Base-by-base conservation (phyloP, 2,113 vertebrate species). In the Papio anubis region DNA sequence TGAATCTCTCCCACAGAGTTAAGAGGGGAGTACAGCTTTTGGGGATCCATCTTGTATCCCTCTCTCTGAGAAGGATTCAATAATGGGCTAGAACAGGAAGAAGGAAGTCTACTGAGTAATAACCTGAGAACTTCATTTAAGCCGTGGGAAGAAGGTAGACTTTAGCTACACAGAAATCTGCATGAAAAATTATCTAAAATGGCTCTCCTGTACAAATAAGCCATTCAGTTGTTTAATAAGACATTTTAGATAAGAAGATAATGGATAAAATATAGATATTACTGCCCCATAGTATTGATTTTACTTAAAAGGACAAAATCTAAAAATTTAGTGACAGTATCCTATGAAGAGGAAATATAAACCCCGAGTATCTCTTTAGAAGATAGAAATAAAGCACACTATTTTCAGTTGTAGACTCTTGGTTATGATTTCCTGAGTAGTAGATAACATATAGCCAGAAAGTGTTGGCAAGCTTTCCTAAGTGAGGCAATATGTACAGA, bases 271-370 rank as follows among this genome's bases (percentile, higher is more conserved):
- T 91, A 72, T 23, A 97, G 83, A 23, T 87, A 83, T 50, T 94
- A 61, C 18, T 84, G 12, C 89, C 16, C 8, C 1, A 40, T 94
- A 17, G 4, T 86, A 82, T 43, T 88, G 30, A 83, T 94, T 96
- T 87, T 25, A 89, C 43, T 92, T 96, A 90, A 92, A 79, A 96
- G 87, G 43, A 64, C 40, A 78, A 85, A 92, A n/a, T 87, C 64
- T 88, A 88, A 96, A 93, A 89, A 70, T 97, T 52, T 83, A 93
- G 75, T 83, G 30, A 86, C 25, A 80, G 38, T 90, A 78, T 13
- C 35, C 48, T 70, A 40, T 78, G 14, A 86, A 66, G 70, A 96
- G 14, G 50, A 92, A 75, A 38, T 64, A 43, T 48, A 90, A 92
- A 30, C 6, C 48, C 16, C 10, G 43, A 82, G 8, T 79, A 52